A percentile compares a stretch with the other conserved stretches of the same genome.
Conservation (phyloP, 2,113 vertebrate species). For the Rallus limicola region DNA sequence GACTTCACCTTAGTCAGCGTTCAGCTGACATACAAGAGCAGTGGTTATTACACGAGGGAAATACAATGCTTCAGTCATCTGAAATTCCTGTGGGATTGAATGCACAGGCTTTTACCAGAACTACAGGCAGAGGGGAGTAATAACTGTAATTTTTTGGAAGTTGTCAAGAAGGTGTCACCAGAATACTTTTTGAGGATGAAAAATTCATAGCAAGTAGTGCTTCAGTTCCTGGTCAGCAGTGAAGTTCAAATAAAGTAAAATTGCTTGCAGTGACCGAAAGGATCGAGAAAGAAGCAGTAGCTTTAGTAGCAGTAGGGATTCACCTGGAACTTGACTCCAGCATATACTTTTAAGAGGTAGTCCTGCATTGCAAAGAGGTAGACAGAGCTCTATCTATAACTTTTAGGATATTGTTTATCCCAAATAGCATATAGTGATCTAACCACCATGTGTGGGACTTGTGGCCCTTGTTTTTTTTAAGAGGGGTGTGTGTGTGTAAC, state of each 20-base stretch:
- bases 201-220: not conserved
- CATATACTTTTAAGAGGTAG: not conserved
- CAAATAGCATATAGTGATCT: not conserved
- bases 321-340: not conserved
- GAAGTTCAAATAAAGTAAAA: not conserved
- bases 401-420: not conserved
- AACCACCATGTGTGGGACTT: not conserved
- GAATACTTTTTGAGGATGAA: not conserved
- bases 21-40: not conserved
- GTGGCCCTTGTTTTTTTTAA: not conserved
- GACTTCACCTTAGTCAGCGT: not conserved
- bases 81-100: conserved; percentile 17
- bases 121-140: not conserved
- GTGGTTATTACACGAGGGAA: conserved; percentile 1
- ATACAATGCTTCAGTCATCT: conserved; percentile 31
- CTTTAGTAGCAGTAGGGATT: not conserved
- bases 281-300: not conserved
- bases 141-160: conserved; percentile 2
- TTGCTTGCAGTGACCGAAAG: not conserved
- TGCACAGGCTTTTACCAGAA: not conserved
- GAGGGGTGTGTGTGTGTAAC: not conserved
- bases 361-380: not conserved
- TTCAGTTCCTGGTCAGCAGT: not conserved
- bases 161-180: not conserved
- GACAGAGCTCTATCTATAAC: not conserved